Evolutionary conservation across 2,113 vertebrate genomes (phyloP).

Genomic region (Mungos mungo): DNA sequence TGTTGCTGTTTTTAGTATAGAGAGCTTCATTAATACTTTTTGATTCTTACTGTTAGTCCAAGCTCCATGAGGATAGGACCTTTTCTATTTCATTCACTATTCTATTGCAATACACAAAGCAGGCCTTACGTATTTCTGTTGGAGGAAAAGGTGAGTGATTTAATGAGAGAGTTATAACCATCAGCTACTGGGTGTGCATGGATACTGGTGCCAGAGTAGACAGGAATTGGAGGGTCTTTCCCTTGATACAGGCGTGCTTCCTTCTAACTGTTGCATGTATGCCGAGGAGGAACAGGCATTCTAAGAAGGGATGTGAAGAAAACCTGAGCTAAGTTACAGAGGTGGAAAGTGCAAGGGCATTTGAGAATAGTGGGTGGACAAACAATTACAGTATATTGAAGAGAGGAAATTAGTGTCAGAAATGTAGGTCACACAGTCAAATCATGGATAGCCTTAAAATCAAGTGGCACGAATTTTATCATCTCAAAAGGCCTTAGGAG

Average conservation of each 20-base stretch:
- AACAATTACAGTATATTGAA: neutral
- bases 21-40: neutral
- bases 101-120: neutral
- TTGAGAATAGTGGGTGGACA: neutral
- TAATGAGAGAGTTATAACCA: neutral
- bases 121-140: neutral
- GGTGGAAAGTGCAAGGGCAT: neutral
- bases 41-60: neutral
- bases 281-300: neutral
- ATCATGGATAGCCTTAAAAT: neutral
- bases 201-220: neutral
- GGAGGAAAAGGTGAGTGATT: neutral
- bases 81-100: neutral
- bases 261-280: fast-evolving
- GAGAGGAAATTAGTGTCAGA: neutral
- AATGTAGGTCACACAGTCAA: neutral
- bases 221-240: neutral
- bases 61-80: neutral
- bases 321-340: neutral
- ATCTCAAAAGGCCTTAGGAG: neutral
- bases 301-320: neutral
- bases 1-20: neutral
- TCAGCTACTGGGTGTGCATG: neutral
- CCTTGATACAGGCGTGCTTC: fast-evolving
- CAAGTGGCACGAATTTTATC: neutral